Conservation (phyloP, 2,888 invertebrate genomes). For the Fragum sueziense region DNA sequence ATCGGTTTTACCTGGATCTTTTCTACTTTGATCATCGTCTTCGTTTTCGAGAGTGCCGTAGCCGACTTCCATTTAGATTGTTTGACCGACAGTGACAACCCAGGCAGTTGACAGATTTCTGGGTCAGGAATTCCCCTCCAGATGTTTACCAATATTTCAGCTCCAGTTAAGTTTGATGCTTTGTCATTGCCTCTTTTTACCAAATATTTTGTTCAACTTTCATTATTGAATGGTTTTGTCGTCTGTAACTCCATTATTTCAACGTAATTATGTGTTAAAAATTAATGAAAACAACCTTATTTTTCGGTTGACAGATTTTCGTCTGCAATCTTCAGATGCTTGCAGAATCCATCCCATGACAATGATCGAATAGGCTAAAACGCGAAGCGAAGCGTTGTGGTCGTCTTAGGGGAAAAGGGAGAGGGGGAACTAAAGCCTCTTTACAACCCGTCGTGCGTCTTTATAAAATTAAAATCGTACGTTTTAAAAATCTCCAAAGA, state of each 20-base stretch:
- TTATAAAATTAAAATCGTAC: too few relatives aligned
- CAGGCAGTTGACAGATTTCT: not conserved
- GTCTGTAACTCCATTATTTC: not conserved
- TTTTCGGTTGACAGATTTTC: conserved; percentile 14
- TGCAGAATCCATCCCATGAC: not conserved
- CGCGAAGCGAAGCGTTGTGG: not conserved
- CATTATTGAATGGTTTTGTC: not conserved
- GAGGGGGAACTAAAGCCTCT: too few relatives aligned
- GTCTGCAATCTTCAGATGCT: conserved; percentile 14
- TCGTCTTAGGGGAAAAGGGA: not conserved
- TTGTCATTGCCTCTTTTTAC: too few relatives aligned
- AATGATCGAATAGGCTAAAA: conserved; percentile 3
- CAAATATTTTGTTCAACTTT: too few relatives aligned
- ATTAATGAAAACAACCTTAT: conserved; percentile 6
- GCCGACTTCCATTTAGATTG: not conserved
- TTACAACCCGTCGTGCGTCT: too few relatives aligned
- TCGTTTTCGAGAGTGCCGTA: conserved; percentile 17
- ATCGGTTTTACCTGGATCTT: not conserved
- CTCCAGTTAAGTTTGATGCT: not conserved
- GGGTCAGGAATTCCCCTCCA: not conserved
- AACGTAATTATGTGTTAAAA: not conserved
- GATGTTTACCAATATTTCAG: not conserved
- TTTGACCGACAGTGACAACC: not conserved
- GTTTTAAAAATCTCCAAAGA: too few relatives aligned
- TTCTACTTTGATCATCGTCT: conserved; percentile 1